Evolutionary conservation across 92 coral and sea anemone genomes (phyloP).

Genomic region (Zoanthus sociatus): DNA sequence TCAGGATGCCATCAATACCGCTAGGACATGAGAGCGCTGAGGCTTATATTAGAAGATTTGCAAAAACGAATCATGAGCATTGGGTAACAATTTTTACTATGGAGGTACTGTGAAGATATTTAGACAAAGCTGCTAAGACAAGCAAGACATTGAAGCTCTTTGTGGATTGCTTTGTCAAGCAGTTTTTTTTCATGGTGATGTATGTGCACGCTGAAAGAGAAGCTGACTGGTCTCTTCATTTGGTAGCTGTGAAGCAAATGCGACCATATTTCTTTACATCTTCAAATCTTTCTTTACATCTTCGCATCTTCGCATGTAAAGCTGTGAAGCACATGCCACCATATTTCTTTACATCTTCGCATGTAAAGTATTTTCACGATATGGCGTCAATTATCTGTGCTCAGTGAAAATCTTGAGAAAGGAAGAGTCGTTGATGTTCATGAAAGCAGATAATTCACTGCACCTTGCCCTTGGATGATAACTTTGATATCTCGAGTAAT

Average conservation of each 20-base stretch:
- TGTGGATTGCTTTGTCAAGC: slow-evolving; percentile 59
- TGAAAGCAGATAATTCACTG: slow-evolving; percentile 69
- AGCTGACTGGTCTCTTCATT: slow-evolving; percentile 75
- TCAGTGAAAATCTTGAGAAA: slow-evolving; percentile 57
- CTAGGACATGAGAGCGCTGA: slow-evolving; percentile 60
- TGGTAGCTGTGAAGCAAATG: slow-evolving; percentile 63
- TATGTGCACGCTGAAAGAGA: slow-evolving; percentile 67
- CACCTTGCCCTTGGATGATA: slow-evolving; percentile 56
- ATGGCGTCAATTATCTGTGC: slow-evolving; percentile 67
- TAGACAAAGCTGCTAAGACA: background rate
- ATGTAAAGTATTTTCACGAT: slow-evolving; percentile 66
- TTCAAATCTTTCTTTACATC: too few relatives aligned
- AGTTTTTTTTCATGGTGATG: slow-evolving; percentile 54
- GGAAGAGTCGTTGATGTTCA: slow-evolving; percentile 55
- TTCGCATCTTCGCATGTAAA: too few relatives aligned
- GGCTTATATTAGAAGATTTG: slow-evolving; percentile 64
- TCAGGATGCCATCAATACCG: slow-evolving; percentile 31
- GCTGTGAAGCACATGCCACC: too few relatives aligned
- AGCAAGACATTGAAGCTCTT: slow-evolving; percentile 53
- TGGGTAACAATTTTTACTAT: background rate
- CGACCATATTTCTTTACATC: slow-evolving; percentile 62
- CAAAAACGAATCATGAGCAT: slow-evolving; percentile 27
- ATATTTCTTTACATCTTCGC: slow-evolving; percentile 41
- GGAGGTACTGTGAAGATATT: background rate
- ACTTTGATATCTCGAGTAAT: slow-evolving; percentile 17